Conservation (phyloP, 2,888 invertebrate species). For the Therioaphis trifolii region DNA sequence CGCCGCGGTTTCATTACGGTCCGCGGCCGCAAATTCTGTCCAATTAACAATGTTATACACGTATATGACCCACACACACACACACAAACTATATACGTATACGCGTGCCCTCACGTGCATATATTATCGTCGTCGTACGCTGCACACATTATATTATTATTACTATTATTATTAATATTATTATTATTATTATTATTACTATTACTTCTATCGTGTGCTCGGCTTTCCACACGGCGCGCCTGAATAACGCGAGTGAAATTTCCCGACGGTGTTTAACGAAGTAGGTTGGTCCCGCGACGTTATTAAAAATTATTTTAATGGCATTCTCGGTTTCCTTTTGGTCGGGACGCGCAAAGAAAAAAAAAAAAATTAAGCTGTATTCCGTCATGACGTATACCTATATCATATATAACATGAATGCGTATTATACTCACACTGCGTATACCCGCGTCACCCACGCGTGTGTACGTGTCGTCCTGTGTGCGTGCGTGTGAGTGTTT, state of each 20-base stretch:
- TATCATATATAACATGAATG: too few species aligned
- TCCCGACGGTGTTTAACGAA: constrained; percentile 23
- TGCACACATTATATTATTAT: neutral
- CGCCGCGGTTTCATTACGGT: too few species aligned
- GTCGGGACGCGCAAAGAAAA: too few species aligned
- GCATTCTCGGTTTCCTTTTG: neutral
- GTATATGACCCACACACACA: neutral
- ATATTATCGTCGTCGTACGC: neutral
- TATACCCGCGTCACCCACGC: too few species aligned
- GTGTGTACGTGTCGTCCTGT: too few species aligned
- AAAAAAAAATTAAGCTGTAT: too few species aligned
- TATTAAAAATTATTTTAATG: constrained; percentile 43
- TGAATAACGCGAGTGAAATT: constrained; percentile 33
- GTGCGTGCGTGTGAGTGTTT: too few species aligned
- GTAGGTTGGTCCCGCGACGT: constrained; percentile 25
- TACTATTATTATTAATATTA: neutral
- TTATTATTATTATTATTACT: too few species aligned
- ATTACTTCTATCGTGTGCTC: too few species aligned
- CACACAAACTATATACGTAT: too few species aligned
- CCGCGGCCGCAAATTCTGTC: constrained; percentile 20
- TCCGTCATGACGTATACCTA: too few species aligned
- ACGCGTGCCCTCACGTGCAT: neutral
- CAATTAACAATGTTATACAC: neutral
- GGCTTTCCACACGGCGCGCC: neutral
- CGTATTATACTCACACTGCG: too few species aligned